Percentiles rank a stretch among this genome's conserved stretches.
phyloP scores from a whole-genome alignment of 2,888 invertebrate genomes.

The Myopa tessellatipennis region DNA sequence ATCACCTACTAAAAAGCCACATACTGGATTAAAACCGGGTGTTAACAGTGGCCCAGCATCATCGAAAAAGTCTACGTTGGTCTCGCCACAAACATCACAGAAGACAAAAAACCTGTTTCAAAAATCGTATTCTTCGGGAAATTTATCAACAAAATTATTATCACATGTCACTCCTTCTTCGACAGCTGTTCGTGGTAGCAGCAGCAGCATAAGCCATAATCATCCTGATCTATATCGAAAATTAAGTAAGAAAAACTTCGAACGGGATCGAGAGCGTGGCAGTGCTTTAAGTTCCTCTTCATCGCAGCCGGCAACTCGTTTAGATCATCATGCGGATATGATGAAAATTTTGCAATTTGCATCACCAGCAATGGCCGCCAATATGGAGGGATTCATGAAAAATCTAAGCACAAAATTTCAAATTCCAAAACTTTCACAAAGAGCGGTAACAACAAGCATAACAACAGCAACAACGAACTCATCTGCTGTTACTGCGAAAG shows the following conservation, averaged over 20 bases:
- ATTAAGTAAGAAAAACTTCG: neutral
- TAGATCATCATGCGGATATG: constrained; percentile 64
- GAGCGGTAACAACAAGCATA: neutral
- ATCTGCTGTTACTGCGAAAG: constrained; percentile 42
- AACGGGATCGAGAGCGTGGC: constrained; percentile 14
- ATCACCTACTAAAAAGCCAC: constrained; percentile 71
- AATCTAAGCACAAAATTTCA: constrained; percentile 85
- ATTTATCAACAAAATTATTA: constrained; percentile 59
- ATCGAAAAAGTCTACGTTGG: constrained; percentile 69
- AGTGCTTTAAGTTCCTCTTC: constrained; percentile 48
- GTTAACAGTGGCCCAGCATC: constrained; percentile 89
- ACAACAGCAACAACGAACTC: constrained; percentile 30
- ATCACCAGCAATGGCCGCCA: constrained; percentile 72
- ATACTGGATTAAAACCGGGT: constrained; percentile 86
- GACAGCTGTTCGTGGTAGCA: constrained; percentile 46
- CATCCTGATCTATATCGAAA: constrained; percentile 1
- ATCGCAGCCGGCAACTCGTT: constrained; percentile 60
- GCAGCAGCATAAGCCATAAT: constrained; percentile 38
- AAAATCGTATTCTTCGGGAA: constrained; percentile 67
- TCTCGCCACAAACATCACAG: constrained; percentile 14
- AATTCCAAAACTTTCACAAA: constrained; percentile 83
- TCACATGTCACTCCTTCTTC: constrained; percentile 48
- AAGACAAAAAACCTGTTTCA: constrained; percentile 57
- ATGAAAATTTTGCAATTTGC: constrained; percentile 71
- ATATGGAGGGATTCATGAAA: constrained; percentile 81